These are phyloP conservation scores for Cyanoderma ruficeps DNA, from an alignment of 2,113 vertebrate species.

Conservation along the genomic window DNA sequence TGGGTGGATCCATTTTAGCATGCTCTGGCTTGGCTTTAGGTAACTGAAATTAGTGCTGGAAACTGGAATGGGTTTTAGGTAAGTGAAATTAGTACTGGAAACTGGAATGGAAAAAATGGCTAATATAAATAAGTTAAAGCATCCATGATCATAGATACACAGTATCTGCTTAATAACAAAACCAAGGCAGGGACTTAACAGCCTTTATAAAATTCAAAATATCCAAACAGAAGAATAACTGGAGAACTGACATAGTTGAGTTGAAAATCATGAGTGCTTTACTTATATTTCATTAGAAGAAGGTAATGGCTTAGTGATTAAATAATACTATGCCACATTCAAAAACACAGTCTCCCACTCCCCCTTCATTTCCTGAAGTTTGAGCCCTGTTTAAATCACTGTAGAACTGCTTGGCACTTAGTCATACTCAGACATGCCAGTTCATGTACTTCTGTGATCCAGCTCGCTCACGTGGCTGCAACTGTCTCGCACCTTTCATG, in stretches of 20 bases:
- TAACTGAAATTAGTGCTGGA: constrained; percentile 36
- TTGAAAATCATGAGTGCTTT: background rate
- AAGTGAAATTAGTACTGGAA: constrained; percentile 32
- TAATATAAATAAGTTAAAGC: constrained; percentile 47
- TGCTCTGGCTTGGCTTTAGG: constrained; percentile 9
- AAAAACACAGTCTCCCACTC: background rate
- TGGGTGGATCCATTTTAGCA: background rate
- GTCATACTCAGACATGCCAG: constrained; percentile 11
- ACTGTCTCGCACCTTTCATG: constrained; percentile 4
- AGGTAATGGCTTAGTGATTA: background rate
- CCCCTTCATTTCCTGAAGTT: constrained; percentile 30
- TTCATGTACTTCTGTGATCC: background rate
- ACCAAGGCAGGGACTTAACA: background rate
- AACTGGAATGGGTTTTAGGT: constrained; percentile 3
- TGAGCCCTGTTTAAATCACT: constrained; percentile 34
- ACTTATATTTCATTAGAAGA: background rate
- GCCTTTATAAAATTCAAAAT: background rate
- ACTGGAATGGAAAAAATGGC: constrained; percentile 32
- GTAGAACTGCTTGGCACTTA: constrained; percentile 19
- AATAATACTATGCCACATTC: background rate
- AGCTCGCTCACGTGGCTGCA: background rate
- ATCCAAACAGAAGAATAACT: constrained; percentile 3
- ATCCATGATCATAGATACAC: background rate
- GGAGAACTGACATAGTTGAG: background rate
- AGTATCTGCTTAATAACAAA: constrained; percentile 30